Evolutionary conservation across 2,797 vertebrate genomes (phyloP).

Genomic region (Poliocrania exsul): DNA sequence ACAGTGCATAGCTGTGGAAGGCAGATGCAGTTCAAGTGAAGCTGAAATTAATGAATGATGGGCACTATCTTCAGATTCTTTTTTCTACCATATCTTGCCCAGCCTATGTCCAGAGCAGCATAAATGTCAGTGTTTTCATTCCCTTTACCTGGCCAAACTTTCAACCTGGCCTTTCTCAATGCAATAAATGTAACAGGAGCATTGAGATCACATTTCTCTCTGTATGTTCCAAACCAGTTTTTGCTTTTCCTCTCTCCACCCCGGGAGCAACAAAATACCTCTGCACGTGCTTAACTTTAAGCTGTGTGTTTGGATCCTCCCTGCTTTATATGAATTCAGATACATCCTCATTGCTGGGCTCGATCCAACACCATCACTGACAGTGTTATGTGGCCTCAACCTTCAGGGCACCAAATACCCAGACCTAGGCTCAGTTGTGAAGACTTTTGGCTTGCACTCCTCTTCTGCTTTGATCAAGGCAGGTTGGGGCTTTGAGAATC

Average conservation of each 20-base stretch:
- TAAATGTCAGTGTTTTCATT: background rate
- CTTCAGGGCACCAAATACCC: background rate
- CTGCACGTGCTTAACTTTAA: background rate
- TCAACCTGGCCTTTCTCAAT: background rate
- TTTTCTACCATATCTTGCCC: background rate
- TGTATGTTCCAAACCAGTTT: background rate
- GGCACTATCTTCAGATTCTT: background rate
- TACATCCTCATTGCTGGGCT: background rate
- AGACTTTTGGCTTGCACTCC: background rate
- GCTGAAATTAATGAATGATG: background rate
- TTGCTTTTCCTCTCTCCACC: background rate
- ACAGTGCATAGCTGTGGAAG: background rate
- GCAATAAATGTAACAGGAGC: background rate
- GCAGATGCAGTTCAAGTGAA: background rate
- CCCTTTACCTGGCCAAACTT: background rate
- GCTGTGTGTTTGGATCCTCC: background rate
- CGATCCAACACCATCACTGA: background rate
- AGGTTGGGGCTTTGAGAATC: background rate
- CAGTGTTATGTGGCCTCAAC: fast-evolving
- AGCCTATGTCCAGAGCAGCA: background rate
- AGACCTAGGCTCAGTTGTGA: background rate
- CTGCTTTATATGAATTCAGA: background rate
- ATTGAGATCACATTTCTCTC: background rate
- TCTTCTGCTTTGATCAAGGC: background rate
- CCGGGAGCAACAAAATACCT: background rate